A percentile compares a stretch with the other conserved stretches of the same genome.
phyloP scores from a whole-genome alignment of 2,113 vertebrate genomes.

The Illadopsis cleaveri region DNA sequence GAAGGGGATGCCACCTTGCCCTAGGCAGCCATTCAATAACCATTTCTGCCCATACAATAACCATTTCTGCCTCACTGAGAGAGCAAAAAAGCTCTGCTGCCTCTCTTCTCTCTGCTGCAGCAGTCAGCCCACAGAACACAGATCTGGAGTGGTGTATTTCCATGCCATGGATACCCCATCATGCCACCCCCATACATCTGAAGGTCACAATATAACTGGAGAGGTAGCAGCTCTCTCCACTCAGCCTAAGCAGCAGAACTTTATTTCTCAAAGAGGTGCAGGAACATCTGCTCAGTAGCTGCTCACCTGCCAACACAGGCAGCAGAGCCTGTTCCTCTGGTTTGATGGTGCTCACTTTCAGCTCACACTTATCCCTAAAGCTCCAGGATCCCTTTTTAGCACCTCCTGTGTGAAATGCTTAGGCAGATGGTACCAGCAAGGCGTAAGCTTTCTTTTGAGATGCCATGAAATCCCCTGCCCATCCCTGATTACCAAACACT shows the following conservation, averaged over 20 bases:
- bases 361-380: not conserved
- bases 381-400: not conserved
- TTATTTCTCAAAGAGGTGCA: not conserved
- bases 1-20: not conserved
- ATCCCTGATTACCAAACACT: not conserved
- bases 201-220: not conserved
- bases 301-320: not conserved
- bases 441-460: not conserved
- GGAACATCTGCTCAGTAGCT: not conserved
- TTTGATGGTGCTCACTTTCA: not conserved
- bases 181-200: fast-evolving
- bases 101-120: not conserved
- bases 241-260: not conserved
- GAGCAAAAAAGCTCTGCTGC: not conserved
- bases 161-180: not conserved
- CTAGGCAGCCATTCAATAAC: too few species aligned
- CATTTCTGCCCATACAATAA: not conserved
- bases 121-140: not conserved
- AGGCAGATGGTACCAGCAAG: not conserved
- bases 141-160: not conserved
- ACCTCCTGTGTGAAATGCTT: not conserved
- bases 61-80: not conserved
- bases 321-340: not conserved
- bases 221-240: not conserved
- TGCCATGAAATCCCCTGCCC: not conserved